Evolutionary conservation across 2,888 invertebrate species (phyloP).

Genomic region (Lydus trimaculatus): DNA sequence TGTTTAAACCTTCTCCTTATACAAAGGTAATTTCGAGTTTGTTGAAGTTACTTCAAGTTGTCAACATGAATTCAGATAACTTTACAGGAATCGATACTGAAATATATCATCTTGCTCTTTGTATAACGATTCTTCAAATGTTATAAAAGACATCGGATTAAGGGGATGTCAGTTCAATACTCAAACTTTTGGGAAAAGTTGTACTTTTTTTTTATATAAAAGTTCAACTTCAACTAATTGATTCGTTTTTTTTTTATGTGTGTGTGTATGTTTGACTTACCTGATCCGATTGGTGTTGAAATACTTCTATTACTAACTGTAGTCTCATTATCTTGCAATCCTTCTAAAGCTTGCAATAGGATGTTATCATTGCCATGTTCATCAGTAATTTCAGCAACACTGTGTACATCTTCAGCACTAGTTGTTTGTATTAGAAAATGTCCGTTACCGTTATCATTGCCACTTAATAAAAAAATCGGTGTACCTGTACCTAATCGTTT

Average conservation of each 20-base stretch:
- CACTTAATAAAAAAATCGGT: conserved; percentile 56
- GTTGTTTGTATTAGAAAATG: conserved; percentile 55
- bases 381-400: conserved; percentile 41
- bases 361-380: conserved; percentile 45
- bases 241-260: no score
- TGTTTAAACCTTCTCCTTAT: not conserved
- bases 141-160: no score
- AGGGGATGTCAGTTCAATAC: no score
- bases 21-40: not conserved
- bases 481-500: conserved; percentile 55
- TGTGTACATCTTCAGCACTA: conserved; percentile 44
- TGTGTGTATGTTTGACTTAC: conserved; percentile 47
- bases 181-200: no score
- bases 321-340: conserved; percentile 50
- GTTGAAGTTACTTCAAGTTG: not conserved
- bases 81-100: not conserved
- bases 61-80: not conserved
- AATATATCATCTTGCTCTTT: not conserved
- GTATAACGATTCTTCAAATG: no score
- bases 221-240: no score
- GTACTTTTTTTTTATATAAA: no score
- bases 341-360: conserved; percentile 52
- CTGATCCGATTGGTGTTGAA: conserved; percentile 55
- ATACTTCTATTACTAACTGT: conserved; percentile 44
- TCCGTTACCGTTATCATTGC: conserved; percentile 53